Conservation (phyloP, 1,140 invertebrate genomes). For the Akabosia matsudoensis region DNA sequence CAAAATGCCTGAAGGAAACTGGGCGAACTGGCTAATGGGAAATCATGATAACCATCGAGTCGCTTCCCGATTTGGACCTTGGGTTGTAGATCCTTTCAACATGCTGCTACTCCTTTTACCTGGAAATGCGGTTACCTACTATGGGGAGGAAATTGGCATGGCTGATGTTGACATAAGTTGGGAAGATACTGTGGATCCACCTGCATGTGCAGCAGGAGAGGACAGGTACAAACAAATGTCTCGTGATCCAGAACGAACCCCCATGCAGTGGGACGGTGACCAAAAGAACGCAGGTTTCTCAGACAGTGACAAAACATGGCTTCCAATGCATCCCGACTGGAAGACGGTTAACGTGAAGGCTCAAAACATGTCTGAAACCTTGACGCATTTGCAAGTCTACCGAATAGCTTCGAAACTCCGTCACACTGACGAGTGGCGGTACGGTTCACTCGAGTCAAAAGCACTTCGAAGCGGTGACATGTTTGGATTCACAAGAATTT, state of each 20-base stretch:
- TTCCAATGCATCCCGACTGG: conserved; percentile 62
- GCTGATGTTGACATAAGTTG: conserved; percentile 59
- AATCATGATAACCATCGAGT: conserved; percentile 64
- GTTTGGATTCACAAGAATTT: conserved; percentile 29
- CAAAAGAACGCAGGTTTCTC: conserved; percentile 55
- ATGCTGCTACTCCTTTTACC: conserved; percentile 66
- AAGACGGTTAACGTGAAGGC: conserved; percentile 55
- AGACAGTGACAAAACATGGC: conserved; percentile 60
- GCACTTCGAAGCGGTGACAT: neutral
- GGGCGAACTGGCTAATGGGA: conserved; percentile 63
- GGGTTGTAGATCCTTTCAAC: conserved; percentile 63
- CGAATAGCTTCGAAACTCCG: conserved; percentile 51
- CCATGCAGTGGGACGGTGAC: conserved; percentile 53
- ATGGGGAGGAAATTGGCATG: conserved; percentile 82
- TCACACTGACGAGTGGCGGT: conserved; percentile 24
- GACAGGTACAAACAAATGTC: neutral
- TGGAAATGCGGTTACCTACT: conserved; percentile 70
- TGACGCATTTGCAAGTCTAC: conserved; percentile 47
- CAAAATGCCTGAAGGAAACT: conserved; percentile 56
- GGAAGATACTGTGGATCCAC: conserved; percentile 54
- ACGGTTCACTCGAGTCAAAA: conserved; percentile 21
- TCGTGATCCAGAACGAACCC: conserved; percentile 48
- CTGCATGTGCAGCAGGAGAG: conserved; percentile 28
- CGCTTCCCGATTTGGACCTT: conserved; percentile 57
- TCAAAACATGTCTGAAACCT: conserved; percentile 49